phyloP scores from a whole-genome alignment of 2,888 invertebrate genomes.

The Crematogaster levior region DNA sequence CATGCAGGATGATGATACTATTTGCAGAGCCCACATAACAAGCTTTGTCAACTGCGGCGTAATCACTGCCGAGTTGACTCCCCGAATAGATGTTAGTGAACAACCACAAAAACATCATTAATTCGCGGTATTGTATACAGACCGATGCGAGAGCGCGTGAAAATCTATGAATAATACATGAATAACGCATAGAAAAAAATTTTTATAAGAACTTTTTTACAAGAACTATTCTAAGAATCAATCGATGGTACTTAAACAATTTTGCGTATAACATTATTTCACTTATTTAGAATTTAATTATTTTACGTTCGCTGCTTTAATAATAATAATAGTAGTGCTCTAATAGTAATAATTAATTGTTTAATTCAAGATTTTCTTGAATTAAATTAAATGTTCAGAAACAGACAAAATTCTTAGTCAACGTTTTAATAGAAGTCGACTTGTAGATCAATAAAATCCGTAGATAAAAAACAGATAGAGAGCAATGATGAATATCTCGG shows the following conservation, averaged over 20 bases:
- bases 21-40: conserved; percentile 32
- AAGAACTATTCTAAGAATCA: background rate
- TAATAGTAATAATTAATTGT: conserved; percentile 18
- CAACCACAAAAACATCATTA: conserved; percentile 29
- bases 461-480: background rate
- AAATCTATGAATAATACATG: background rate
- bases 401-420: background rate
- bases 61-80: conserved; percentile 46
- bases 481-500: conserved; percentile 7
- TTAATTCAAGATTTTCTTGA: background rate
- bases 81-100: conserved; percentile 13
- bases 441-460: background rate
- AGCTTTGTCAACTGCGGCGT: conserved; percentile 29
- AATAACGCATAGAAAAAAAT: background rate
- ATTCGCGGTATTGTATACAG: background rate
- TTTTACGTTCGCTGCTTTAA: background rate
- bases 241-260: background rate
- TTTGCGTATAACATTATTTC: background rate
- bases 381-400: background rate
- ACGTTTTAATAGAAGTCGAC: background rate
- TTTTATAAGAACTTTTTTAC: too few species aligned
- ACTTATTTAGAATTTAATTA: background rate
- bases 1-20: conserved; percentile 17
- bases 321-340: too few species aligned
- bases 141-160: background rate